These are phyloP conservation scores for Gymnobelideus leadbeateri DNA, from an alignment of 2,113 vertebrate species.

Conservation along the genomic window DNA sequence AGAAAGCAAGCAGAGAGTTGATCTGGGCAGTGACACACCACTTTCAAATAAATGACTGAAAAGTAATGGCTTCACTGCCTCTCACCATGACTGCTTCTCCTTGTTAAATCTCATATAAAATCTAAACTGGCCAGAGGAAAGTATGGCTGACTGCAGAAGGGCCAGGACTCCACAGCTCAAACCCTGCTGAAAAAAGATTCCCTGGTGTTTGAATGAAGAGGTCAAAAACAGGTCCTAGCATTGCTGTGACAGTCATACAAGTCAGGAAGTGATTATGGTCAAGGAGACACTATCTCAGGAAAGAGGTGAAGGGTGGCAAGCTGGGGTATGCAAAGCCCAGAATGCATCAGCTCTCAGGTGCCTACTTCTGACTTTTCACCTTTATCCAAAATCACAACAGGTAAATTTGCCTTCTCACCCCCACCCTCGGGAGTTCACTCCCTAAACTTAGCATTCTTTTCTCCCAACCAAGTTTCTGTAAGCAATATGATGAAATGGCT, in stretches of 20 bases:
- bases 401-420: neutral
- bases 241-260: neutral
- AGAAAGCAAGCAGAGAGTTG: neutral
- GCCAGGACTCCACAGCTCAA: neutral
- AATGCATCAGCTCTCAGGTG: neutral
- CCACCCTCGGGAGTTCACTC: neutral
- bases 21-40: neutral
- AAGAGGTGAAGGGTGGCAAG: neutral
- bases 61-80: neutral
- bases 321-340: neutral
- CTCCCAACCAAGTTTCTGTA: neutral
- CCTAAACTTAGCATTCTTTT: neutral
- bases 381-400: neutral
- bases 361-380: neutral
- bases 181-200: neutral
- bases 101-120: slow-evolving; percentile 5
- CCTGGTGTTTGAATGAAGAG: neutral
- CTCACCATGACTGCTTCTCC: neutral
- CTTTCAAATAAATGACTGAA: neutral
- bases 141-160: neutral
- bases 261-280: neutral
- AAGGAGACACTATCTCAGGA: neutral
- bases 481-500: neutral
- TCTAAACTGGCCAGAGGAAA: neutral
- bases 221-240: neutral